Conservation (phyloP, 2,888 invertebrate genomes). For the Neocrepidodera transversa region DNA sequence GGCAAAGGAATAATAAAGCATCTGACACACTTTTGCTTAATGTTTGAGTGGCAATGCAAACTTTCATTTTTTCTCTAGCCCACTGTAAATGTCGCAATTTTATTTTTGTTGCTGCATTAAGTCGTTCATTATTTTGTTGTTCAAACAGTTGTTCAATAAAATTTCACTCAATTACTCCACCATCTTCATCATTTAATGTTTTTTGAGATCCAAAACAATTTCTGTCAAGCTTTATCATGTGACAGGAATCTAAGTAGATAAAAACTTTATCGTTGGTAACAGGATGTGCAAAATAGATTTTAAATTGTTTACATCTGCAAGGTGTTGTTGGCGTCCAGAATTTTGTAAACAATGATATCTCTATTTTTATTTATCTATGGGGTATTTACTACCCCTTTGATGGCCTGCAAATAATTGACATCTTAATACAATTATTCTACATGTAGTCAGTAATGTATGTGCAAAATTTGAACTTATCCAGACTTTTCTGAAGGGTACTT, state of each 20-base stretch:
- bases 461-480: too few species aligned
- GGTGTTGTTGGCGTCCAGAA: too few species aligned
- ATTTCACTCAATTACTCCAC: background rate
- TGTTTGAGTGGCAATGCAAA: slow-evolving; percentile 39
- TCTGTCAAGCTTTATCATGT: slow-evolving; percentile 20
- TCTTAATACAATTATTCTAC: too few species aligned
- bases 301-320: too few species aligned
- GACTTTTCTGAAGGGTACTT: too few species aligned
- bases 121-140: slow-evolving; percentile 9
- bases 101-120: slow-evolving; percentile 22
- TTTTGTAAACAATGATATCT: too few species aligned
- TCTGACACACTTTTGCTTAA: slow-evolving; percentile 35
- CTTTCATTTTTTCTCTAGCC: slow-evolving; percentile 41
- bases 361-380: too few species aligned
- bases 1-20: slow-evolving; percentile 3
- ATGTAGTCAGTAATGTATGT: too few species aligned
- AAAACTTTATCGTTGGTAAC: slow-evolving; percentile 15
- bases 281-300: background rate
- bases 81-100: slow-evolving; percentile 6
- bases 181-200: background rate
- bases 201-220: background rate
- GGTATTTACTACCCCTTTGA: too few species aligned
- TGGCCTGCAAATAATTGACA: too few species aligned
- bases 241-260: slow-evolving; percentile 21
- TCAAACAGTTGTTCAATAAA: slow-evolving; percentile 9